These are phyloP conservation scores for Acrobasis repandana DNA, from an alignment of 2,888 invertebrate species.

Conservation along the genomic window DNA sequence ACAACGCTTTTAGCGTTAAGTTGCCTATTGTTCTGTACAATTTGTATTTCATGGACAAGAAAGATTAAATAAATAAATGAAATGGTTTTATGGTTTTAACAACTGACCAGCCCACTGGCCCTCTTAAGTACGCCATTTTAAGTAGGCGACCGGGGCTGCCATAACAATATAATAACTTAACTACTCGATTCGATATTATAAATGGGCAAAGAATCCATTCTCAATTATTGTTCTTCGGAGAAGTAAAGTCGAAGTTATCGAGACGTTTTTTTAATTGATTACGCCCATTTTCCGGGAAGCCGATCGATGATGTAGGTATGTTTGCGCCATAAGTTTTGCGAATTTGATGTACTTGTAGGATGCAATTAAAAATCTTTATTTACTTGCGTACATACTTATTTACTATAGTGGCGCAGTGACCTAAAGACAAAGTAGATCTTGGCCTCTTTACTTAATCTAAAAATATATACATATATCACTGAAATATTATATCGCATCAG, in stretches of 20 bases:
- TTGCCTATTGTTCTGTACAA: too few relatives aligned
- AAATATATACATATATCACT: too few relatives aligned
- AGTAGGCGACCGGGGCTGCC: slow-evolving; percentile 43
- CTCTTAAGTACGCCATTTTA: slow-evolving; percentile 39
- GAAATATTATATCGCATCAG: too few relatives aligned
- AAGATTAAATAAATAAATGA: too few relatives aligned
- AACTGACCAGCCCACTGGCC: too few relatives aligned
- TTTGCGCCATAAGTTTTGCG: slow-evolving; percentile 3
- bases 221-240: slow-evolving; percentile 53
- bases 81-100: too few relatives aligned
- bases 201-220: slow-evolving; percentile 62
- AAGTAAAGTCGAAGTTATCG: slow-evolving; percentile 35
- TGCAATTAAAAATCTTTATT: neutral
- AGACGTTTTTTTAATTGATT: slow-evolving; percentile 9
- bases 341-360: neutral
- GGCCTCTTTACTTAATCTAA: too few relatives aligned
- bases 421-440: too few relatives aligned
- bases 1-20: too few relatives aligned
- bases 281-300: slow-evolving; percentile 23
- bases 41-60: too few relatives aligned
- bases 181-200: slow-evolving; percentile 54
- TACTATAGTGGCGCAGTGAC: too few relatives aligned
- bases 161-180: slow-evolving; percentile 73
- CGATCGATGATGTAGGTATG: slow-evolving; percentile 11
- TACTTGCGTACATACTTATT: too few relatives aligned